Evolutionary conservation across 2,113 vertebrate genomes (phyloP).

Genomic region (Crotalus tigris): DNA sequence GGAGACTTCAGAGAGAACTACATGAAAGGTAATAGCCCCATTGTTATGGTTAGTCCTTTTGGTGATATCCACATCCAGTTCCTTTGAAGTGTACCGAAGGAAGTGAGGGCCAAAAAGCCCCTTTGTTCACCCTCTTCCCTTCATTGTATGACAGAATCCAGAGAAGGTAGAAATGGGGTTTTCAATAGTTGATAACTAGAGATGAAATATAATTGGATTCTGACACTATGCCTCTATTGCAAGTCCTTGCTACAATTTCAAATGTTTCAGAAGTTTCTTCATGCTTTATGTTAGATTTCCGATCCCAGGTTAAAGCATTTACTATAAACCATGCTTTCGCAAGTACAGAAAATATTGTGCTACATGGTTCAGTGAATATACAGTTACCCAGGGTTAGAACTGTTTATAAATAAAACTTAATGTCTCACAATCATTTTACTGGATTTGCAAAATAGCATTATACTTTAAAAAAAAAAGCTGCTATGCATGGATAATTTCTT

Average conservation of each 20-base stretch:
- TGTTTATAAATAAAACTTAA: conserved; percentile 2
- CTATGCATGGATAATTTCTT: conserved; percentile 5
- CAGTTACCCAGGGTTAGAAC: not conserved
- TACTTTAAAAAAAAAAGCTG: not conserved
- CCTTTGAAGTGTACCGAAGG: no score
- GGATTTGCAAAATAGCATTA: not conserved
- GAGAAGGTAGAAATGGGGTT: no score
- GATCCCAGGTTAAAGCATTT: not conserved
- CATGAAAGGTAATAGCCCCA: no score
- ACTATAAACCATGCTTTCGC: not conserved
- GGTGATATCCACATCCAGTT: no score
- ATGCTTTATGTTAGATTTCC: not conserved
- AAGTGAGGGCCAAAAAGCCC: no score
- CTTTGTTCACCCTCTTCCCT: no score
- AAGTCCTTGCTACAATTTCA: not conserved
- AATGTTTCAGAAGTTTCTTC: not conserved
- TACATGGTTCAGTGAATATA: not conserved
- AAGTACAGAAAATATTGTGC: conserved; percentile 9
- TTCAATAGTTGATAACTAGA: no score
- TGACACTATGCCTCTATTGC: not conserved
- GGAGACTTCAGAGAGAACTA: no score
- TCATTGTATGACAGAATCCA: no score
- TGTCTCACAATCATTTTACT: not conserved
- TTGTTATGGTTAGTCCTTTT: no score
- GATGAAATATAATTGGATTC: no score